Conservation (phyloP, 2,113 vertebrate genomes). For the Serinus canaria region DNA sequence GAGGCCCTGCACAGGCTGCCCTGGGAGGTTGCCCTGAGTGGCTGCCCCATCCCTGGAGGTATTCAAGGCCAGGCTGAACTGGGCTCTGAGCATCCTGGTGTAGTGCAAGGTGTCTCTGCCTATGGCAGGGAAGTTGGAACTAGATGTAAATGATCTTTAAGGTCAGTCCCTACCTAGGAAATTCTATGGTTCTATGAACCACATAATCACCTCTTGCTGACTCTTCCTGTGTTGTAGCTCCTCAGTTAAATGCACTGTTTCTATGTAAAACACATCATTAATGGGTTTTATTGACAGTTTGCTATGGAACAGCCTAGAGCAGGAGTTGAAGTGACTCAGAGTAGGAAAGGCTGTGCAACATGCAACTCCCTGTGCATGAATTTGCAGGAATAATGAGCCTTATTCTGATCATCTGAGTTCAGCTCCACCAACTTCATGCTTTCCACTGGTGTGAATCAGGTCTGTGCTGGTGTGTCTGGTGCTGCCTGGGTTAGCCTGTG, state of each 20-base stretch:
- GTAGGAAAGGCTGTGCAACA: not conserved
- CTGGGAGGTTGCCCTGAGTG: not conserved
- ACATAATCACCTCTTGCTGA: not conserved
- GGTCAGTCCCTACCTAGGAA: not conserved
- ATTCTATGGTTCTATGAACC: not conserved
- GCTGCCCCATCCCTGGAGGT: not conserved
- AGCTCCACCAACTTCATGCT: not conserved
- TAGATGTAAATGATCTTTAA: not conserved
- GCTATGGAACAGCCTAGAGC: conserved; percentile 14
- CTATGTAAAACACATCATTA: conserved; percentile 10
- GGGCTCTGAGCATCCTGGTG: not conserved
- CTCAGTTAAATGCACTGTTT: not conserved
- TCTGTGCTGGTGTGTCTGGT: not conserved
- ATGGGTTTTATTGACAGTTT: conserved; percentile 44
- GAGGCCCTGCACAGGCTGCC: not conserved
- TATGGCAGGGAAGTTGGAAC: not conserved
- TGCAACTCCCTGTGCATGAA: not conserved
- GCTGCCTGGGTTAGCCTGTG: not conserved
- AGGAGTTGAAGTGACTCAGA: conserved; percentile 41
- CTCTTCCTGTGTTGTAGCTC: not conserved
- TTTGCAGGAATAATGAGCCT: not conserved
- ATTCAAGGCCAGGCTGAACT: not conserved
- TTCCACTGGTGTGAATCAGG: not conserved
- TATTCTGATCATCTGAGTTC: not conserved
- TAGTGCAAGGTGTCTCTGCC: not conserved